Conservation (phyloP, 2,113 vertebrate species). For the Corynorhinus townsendii region DNA sequence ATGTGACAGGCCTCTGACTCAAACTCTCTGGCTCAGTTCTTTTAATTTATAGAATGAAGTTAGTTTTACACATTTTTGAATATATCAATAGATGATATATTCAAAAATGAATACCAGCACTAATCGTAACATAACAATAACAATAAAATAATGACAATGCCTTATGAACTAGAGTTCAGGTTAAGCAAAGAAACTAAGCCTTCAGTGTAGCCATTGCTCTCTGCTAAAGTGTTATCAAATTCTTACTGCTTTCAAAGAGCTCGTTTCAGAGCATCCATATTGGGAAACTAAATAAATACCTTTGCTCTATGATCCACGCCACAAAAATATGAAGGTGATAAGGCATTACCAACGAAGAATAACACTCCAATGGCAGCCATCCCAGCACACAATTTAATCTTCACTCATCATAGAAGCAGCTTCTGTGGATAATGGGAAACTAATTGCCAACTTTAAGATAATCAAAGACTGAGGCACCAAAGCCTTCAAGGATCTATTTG, state of each 20-base stretch:
- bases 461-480: slow-evolving; percentile 53
- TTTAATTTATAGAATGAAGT: not conserved
- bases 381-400: slow-evolving; percentile 51
- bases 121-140: not conserved
- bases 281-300: not conserved
- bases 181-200: not conserved
- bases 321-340: not conserved
- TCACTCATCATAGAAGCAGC: slow-evolving; percentile 41
- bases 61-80: not conserved
- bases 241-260: not conserved
- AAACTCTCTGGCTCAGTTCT: not conserved
- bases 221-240: not conserved
- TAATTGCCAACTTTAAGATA: slow-evolving; percentile 51
- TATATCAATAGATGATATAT: not conserved
- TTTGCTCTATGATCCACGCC: not conserved
- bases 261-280: not conserved
- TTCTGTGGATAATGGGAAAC: slow-evolving; percentile 16
- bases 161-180: not conserved
- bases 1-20: not conserved
- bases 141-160: not conserved
- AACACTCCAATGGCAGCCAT: not conserved
- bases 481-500: slow-evolving; percentile 41
- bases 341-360: not conserved
- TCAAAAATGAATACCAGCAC: not conserved
- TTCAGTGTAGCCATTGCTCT: not conserved